A percentile compares a stretch with the other conserved stretches of the same genome.
Evolutionary conservation across 2,113 vertebrate species (phyloP).

Genomic region (Anolis sagrei): DNA sequence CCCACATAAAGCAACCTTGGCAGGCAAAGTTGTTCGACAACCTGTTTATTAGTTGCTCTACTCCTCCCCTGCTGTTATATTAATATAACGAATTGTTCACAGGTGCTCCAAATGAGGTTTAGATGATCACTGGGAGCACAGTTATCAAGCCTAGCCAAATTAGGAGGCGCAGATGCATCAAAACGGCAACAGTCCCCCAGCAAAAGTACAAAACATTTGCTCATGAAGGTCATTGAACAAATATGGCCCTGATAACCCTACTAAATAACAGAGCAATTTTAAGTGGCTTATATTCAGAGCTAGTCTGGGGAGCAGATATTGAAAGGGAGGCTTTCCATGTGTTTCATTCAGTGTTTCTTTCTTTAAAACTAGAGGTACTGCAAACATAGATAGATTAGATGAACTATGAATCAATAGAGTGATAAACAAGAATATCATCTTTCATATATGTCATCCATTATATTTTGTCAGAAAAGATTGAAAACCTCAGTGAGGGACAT

Average conservation of each 20-base stretch:
- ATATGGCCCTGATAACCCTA: slow-evolving; percentile 74
- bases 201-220: slow-evolving; percentile 74
- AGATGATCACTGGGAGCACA: slow-evolving; percentile 82
- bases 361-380: neutral
- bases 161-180: slow-evolving; percentile 80
- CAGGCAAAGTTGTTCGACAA: slow-evolving; percentile 68
- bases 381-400: neutral
- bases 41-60: slow-evolving; percentile 77
- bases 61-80: slow-evolving; percentile 85
- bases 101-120: slow-evolving; percentile 88
- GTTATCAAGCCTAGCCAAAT: slow-evolving; percentile 83
- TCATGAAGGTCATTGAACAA: slow-evolving; percentile 78
- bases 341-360: neutral
- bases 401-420: too few relatives aligned
- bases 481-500: neutral
- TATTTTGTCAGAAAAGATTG: neutral
- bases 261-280: slow-evolving; percentile 53
- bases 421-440: neutral
- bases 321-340: neutral
- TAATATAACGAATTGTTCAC: slow-evolving; percentile 91
- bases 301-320: neutral
- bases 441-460: neutral
- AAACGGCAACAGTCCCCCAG: slow-evolving; percentile 56
- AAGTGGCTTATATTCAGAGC: slow-evolving; percentile 44
- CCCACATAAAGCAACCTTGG: slow-evolving; percentile 67